These are phyloP conservation scores for Polyommatus icarus DNA, from an alignment of 2,888 invertebrate species.

Conservation along the genomic window DNA sequence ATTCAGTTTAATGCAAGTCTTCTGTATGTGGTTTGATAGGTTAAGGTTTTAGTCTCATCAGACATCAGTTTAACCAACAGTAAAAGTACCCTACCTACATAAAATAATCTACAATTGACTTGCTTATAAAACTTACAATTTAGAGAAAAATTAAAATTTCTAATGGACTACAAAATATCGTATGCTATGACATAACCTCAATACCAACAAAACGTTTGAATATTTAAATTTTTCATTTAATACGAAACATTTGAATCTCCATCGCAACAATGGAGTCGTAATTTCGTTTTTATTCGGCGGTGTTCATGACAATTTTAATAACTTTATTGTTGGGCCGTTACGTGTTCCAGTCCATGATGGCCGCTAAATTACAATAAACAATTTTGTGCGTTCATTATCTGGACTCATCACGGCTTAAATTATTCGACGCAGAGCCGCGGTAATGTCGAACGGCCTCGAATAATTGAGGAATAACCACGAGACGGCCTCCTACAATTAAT, in stretches of 20 bases:
- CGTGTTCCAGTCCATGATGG: slow-evolving; percentile 68
- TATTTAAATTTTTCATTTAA: slow-evolving; percentile 16
- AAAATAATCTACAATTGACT: no score
- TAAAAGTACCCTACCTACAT: no score
- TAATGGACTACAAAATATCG: neutral
- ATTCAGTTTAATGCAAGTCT: neutral
- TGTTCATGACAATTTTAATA: slow-evolving; percentile 63
- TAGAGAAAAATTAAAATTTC: no score
- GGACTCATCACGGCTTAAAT: slow-evolving; percentile 73
- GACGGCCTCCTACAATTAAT: slow-evolving; percentile 69
- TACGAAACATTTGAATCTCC: slow-evolving; percentile 32
- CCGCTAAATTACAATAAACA: slow-evolving; percentile 76
- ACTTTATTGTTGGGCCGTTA: slow-evolving; percentile 67
- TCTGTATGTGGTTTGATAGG: neutral
- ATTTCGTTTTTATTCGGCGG: slow-evolving; percentile 48
- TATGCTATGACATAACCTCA: neutral
- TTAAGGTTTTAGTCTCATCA: no score
- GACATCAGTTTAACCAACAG: no score
- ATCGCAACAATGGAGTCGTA: slow-evolving; percentile 43
- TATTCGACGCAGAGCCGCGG: slow-evolving; percentile 69
- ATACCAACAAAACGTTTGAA: slow-evolving; percentile 2
- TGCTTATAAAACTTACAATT: no score
- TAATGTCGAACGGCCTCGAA: slow-evolving; percentile 73
- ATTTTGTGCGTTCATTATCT: slow-evolving; percentile 72
- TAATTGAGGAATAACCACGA: slow-evolving; percentile 75